These are phyloP conservation scores for Netelia melanura DNA, from an alignment of 2,888 invertebrate genomes.

Conservation along the genomic window DNA sequence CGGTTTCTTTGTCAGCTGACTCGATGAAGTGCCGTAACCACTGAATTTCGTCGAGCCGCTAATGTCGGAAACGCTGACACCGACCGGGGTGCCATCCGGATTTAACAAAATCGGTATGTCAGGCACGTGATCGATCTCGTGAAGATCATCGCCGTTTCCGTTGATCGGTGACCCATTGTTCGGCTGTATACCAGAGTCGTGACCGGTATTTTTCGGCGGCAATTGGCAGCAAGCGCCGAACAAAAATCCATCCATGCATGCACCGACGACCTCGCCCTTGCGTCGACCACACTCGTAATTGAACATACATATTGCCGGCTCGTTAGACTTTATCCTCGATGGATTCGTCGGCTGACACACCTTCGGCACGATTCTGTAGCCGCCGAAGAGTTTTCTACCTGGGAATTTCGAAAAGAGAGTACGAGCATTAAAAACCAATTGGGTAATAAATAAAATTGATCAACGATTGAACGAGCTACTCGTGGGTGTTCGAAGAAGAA, in stretches of 20 bases:
- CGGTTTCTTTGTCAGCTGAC: slow-evolving; percentile 60
- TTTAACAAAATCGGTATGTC: slow-evolving; percentile 82
- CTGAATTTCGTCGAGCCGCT: slow-evolving; percentile 47
- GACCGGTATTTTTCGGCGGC: slow-evolving; percentile 84
- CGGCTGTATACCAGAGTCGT: slow-evolving; percentile 76
- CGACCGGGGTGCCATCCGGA: slow-evolving; percentile 81
- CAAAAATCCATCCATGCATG: slow-evolving; percentile 96
- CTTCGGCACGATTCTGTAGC: slow-evolving; percentile 94
- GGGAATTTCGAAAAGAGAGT: slow-evolving; percentile 21
- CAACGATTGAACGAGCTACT: slow-evolving; percentile 3
- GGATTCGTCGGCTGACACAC: slow-evolving; percentile 91
- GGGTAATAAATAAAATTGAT: slow-evolving; percentile 1
- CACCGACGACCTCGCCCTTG: slow-evolving; percentile 93
- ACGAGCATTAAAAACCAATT: not conserved
- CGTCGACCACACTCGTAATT: slow-evolving; percentile 94
- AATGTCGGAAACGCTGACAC: slow-evolving; percentile 60
- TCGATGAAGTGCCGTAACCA: slow-evolving; percentile 48
- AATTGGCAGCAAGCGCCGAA: slow-evolving; percentile 96
- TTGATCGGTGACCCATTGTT: slow-evolving; percentile 73
- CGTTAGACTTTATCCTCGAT: slow-evolving; percentile 87
- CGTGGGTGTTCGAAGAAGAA: slow-evolving; percentile 11
- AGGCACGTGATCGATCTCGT: slow-evolving; percentile 82
- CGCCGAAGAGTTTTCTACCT: slow-evolving; percentile 91
- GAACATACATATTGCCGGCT: slow-evolving; percentile 96
- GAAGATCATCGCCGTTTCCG: slow-evolving; percentile 74